phyloP scores from a whole-genome alignment of 2,113 vertebrate species.

The Perca fluviatilis region DNA sequence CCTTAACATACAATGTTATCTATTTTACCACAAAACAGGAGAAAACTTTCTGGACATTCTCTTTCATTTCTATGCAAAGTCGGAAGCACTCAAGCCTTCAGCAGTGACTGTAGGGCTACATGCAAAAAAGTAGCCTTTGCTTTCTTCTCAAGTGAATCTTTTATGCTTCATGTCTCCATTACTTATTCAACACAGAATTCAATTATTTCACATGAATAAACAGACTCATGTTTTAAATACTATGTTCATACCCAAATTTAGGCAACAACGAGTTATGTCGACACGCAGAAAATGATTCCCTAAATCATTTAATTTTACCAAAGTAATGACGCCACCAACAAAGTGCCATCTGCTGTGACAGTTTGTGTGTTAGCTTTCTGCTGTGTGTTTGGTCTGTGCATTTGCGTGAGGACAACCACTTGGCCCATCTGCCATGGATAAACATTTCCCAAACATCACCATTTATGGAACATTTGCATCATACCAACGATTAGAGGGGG shows the following conservation, averaged over 20 bases:
- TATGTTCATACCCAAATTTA: slow-evolving; percentile 23
- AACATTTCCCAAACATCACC: slow-evolving; percentile 51
- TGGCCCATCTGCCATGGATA: slow-evolving; percentile 59
- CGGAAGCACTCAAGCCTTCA: slow-evolving; percentile 11
- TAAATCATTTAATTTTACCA: slow-evolving; percentile 47
- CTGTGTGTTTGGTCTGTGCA: slow-evolving; percentile 44
- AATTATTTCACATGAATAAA: slow-evolving; percentile 51
- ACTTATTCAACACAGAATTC: slow-evolving; percentile 63
- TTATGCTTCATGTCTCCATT: slow-evolving; percentile 24
- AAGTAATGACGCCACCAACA: slow-evolving; percentile 47
- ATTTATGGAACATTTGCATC: slow-evolving; percentile 24
- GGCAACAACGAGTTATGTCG: slow-evolving; percentile 24
- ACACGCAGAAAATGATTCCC: slow-evolving; percentile 49
- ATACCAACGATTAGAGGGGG: slow-evolving; percentile 34
- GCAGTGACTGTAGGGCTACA: slow-evolving; percentile 35
- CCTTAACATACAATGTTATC: background rate
- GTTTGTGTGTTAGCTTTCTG: slow-evolving; percentile 58
- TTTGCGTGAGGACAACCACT: slow-evolving; percentile 54
- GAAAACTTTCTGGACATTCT: background rate
- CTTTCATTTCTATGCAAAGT: slow-evolving; percentile 24
- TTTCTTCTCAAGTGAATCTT: slow-evolving; percentile 36
- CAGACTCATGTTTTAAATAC: slow-evolving; percentile 40
- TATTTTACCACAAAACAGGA: background rate
- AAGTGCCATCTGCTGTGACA: slow-evolving; percentile 69
- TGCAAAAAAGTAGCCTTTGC: slow-evolving; percentile 22